phyloP scores from a whole-genome alignment of 92 coral and sea anemone genomes.

The Zoanthus sansibaricus region DNA sequence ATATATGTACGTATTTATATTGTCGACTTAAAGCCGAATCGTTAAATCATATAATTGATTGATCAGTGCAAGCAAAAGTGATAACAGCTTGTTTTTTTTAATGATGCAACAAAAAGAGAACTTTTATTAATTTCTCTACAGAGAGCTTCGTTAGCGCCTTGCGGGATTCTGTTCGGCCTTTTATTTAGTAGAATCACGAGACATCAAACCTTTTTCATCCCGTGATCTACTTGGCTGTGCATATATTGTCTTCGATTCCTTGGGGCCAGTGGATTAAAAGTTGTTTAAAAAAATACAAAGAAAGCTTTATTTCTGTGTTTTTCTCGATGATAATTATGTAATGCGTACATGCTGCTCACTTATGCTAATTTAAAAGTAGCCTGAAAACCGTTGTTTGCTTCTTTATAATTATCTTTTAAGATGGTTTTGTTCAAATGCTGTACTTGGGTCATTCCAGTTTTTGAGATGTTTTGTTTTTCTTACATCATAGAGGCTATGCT shows the following conservation, averaged over 20 bases:
- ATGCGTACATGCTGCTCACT: too few relatives aligned
- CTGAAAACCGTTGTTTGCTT: too few relatives aligned
- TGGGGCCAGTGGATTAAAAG: neutral
- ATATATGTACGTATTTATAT: neutral
- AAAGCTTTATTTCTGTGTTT: neutral
- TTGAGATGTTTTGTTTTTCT: too few relatives aligned
- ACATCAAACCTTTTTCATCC: neutral
- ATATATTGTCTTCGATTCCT: neutral
- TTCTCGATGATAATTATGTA: too few relatives aligned
- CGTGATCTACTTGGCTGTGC: neutral
- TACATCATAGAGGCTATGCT: too few relatives aligned
- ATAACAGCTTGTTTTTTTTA: neutral
- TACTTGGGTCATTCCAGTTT: too few relatives aligned
- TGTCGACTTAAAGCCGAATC: neutral
- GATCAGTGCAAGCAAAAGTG: neutral
- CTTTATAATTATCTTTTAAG: too few relatives aligned
- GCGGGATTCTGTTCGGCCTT: neutral
- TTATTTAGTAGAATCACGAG: neutral
- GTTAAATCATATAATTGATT: neutral
- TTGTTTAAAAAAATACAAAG: neutral
- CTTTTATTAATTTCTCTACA: neutral
- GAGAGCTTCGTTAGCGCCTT: neutral
- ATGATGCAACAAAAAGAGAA: neutral
- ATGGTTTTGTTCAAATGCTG: too few relatives aligned
- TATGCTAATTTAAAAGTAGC: too few relatives aligned